Evolutionary conservation across 2,113 vertebrate species (phyloP).

Genomic region (Girardinichthys multiradiatus): DNA sequence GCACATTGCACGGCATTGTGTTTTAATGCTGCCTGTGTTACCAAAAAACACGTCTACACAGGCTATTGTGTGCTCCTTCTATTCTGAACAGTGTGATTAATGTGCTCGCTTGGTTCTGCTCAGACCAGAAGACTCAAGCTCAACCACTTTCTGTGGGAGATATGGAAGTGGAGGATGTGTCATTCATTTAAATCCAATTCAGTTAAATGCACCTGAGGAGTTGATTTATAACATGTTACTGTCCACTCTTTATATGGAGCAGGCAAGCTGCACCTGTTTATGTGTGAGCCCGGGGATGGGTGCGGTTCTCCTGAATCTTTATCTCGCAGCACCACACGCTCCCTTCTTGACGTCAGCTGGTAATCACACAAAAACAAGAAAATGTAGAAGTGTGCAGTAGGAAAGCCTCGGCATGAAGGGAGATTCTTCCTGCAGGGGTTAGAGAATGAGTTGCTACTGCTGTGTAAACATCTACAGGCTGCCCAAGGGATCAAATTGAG

Average conservation of each 20-base stretch:
- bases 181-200: constrained; percentile 51
- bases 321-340: constrained; percentile 66
- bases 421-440: neutral
- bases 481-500: constrained; percentile 18
- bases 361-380: constrained; percentile 15
- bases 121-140: constrained; percentile 19
- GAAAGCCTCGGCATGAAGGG: neutral
- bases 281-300: constrained; percentile 50
- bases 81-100: constrained; percentile 58
- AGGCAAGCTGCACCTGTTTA: constrained; percentile 40
- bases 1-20: constrained; percentile 23
- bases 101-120: constrained; percentile 27
- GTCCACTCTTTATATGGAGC: neutral
- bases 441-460: neutral
- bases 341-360: constrained; percentile 50
- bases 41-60: constrained; percentile 21
- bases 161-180: constrained; percentile 29
- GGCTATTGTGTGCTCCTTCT: constrained; percentile 55
- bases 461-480: constrained; percentile 19
- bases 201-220: constrained; percentile 16
- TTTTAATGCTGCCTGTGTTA: constrained; percentile 44
- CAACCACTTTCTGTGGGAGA: constrained; percentile 43
- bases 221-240: constrained; percentile 16
- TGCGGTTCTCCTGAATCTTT: constrained; percentile 61
- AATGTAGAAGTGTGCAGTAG: neutral